Evolutionary conservation across 2,888 invertebrate species (phyloP).

Genomic region (Hedya salicella): DNA sequence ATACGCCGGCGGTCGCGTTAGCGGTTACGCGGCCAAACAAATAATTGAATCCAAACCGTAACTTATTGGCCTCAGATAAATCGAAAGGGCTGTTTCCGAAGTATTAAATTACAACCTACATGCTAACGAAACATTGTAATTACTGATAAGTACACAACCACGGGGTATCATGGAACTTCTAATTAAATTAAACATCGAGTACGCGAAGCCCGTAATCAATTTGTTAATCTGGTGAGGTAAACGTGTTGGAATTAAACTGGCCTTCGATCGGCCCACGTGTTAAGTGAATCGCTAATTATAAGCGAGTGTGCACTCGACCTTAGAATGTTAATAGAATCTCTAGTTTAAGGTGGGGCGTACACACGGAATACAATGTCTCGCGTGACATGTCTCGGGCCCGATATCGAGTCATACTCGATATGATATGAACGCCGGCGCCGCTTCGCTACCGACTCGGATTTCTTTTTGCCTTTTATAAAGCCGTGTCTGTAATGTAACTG

Average conservation of each 20-base stretch:
- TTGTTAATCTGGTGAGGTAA: slow-evolving; percentile 43
- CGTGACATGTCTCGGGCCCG: slow-evolving; percentile 26
- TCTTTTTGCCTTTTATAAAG: slow-evolving; percentile 39
- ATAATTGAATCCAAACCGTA: slow-evolving; percentile 54
- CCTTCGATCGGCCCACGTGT: slow-evolving; percentile 39
- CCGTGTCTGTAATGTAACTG: slow-evolving; percentile 55
- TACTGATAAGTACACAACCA: slow-evolving; percentile 42
- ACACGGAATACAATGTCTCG: slow-evolving; percentile 39
- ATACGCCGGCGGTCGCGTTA: slow-evolving; percentile 46
- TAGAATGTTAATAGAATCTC: slow-evolving; percentile 38
- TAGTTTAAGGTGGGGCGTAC: slow-evolving; percentile 42
- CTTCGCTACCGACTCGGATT: slow-evolving; percentile 56
- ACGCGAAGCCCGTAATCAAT: slow-evolving; percentile 41
- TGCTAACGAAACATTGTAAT: slow-evolving; percentile 40
- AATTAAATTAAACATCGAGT: slow-evolving; percentile 42
- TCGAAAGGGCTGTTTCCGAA: slow-evolving; percentile 44
- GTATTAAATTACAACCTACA: slow-evolving; percentile 39
- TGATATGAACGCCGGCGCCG: slow-evolving; percentile 34
- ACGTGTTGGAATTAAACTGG: slow-evolving; percentile 41
- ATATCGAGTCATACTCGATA: slow-evolving; percentile 34
- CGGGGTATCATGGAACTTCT: slow-evolving; percentile 43
- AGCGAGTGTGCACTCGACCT: slow-evolving; percentile 33
- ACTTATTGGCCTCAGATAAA: slow-evolving; percentile 55
- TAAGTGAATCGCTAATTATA: slow-evolving; percentile 43
- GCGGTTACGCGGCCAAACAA: slow-evolving; percentile 54